Evolutionary conservation across 2,113 vertebrate species (phyloP).

Genomic region (Sander lucioperca): DNA sequence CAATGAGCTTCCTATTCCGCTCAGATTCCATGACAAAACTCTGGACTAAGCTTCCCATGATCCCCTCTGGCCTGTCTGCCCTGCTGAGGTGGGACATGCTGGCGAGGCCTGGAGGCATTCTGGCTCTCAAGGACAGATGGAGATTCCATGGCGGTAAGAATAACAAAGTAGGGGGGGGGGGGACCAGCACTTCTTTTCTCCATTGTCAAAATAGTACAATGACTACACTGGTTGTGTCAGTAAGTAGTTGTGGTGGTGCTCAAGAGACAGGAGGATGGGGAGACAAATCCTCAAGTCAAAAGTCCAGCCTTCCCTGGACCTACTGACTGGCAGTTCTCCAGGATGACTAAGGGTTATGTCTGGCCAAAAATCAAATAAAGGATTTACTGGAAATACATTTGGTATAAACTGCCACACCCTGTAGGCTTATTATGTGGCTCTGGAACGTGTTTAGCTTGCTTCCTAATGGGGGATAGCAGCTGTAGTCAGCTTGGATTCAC

Average conservation of each 20-base stretch:
- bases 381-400: not conserved
- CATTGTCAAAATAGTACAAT: not conserved
- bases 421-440: not conserved
- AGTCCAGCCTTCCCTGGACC: not conserved
- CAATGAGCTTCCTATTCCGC: slow-evolving; percentile 73
- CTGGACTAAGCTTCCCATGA: slow-evolving; percentile 63
- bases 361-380: not conserved
- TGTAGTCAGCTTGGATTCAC: not conserved
- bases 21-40: slow-evolving; percentile 58
- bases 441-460: not conserved
- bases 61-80: slow-evolving; percentile 47
- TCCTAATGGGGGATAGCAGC: not conserved
- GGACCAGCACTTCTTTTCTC: not conserved
- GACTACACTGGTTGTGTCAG: not conserved
- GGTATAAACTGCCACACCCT: not conserved
- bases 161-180: slow-evolving; percentile 8
- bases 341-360: not conserved
- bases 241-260: not conserved
- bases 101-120: slow-evolving; percentile 20
- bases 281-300: not conserved
- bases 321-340: not conserved
- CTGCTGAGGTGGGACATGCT: slow-evolving; percentile 48
- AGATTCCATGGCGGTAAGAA: slow-evolving; percentile 27
- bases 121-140: slow-evolving; percentile 46
- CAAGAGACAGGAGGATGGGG: not conserved